Percentiles rank a stretch among this genome's conserved stretches.
Conservation (phyloP, 1,140 invertebrate genomes). For the Lysiphlebus fabarum region DNA sequence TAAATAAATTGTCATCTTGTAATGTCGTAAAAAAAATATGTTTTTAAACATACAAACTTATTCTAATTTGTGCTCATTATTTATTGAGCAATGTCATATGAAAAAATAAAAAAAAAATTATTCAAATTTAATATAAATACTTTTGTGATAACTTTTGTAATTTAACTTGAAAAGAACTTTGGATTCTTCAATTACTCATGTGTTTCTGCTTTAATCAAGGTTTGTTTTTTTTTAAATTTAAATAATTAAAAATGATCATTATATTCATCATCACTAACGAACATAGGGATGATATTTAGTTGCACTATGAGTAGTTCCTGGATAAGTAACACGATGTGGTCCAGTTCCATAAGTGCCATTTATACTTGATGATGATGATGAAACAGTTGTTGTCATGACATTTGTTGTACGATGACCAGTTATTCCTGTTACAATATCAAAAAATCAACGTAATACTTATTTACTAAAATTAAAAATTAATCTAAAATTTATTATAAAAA, state of each 20-base stretch:
- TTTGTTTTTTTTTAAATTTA: slow-evolving; percentile 21
- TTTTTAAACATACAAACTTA: no score
- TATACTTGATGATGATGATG: slow-evolving; percentile 38
- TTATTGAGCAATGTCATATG: no score
- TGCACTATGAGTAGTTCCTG: slow-evolving; percentile 33
- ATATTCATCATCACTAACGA: slow-evolving; percentile 33
- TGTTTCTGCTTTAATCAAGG: slow-evolving; percentile 20
- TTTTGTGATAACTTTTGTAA: background rate
- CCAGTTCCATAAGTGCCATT: slow-evolving; percentile 34
- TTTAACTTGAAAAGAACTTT: no score
- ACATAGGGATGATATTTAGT: slow-evolving; percentile 52
- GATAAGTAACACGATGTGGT: slow-evolving; percentile 41
- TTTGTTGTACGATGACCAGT: slow-evolving; percentile 37
- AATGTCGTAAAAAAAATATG: background rate
- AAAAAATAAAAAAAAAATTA: no score
- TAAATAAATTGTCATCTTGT: no score
- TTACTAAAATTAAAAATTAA: slow-evolving; percentile 3
- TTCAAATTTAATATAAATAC: no score
- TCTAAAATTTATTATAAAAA: background rate
- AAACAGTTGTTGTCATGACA: slow-evolving; percentile 27
- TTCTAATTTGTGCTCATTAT: no score
- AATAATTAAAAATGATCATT: no score
- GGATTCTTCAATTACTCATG: no score
- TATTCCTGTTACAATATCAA: slow-evolving; percentile 46
- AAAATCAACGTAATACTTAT: slow-evolving; percentile 46